These are phyloP conservation scores for Hyphantria cunea DNA, from an alignment of 1,140 invertebrate genomes.

Conservation along the genomic window DNA sequence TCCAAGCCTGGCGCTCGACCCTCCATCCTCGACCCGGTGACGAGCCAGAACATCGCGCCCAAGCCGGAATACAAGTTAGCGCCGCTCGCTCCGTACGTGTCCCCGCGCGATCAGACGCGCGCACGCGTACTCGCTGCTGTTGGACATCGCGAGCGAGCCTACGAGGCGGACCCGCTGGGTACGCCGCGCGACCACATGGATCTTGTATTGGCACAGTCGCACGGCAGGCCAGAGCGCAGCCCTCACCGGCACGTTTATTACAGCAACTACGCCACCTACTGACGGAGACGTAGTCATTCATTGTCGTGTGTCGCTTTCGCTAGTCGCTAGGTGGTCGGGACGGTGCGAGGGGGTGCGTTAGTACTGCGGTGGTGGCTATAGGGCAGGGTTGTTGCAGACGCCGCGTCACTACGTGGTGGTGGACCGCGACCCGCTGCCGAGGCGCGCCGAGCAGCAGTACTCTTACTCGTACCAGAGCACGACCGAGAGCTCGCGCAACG, in stretches of 20 bases:
- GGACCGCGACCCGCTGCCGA: slow-evolving; percentile 86
- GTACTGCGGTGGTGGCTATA: slow-evolving; percentile 51
- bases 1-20: slow-evolving; percentile 64
- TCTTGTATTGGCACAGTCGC: slow-evolving; percentile 82
- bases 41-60: slow-evolving; percentile 81
- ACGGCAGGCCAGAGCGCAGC: slow-evolving; percentile 77
- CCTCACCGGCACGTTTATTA: slow-evolving; percentile 80
- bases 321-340: slow-evolving; percentile 63
- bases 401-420: slow-evolving; percentile 92
- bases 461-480: slow-evolving; percentile 90
- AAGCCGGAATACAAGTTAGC: slow-evolving; percentile 81
- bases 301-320: slow-evolving; percentile 73
- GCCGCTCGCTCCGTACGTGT: slow-evolving; percentile 84
- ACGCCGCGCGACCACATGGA: slow-evolving; percentile 84
- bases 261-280: slow-evolving; percentile 79
- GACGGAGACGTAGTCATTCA: slow-evolving; percentile 40
- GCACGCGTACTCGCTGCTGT: slow-evolving; percentile 82
- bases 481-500: slow-evolving; percentile 64
- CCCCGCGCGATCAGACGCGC: slow-evolving; percentile 84
- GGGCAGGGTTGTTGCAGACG: slow-evolving; percentile 85
- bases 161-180: slow-evolving; percentile 80
- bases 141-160: slow-evolving; percentile 80
- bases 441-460: slow-evolving; percentile 89
- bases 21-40: slow-evolving; percentile 71
- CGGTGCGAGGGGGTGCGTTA: slow-evolving; percentile 60